phyloP scores from a whole-genome alignment of 2,797 vertebrate genomes.

The Siniperca scherzeri region DNA sequence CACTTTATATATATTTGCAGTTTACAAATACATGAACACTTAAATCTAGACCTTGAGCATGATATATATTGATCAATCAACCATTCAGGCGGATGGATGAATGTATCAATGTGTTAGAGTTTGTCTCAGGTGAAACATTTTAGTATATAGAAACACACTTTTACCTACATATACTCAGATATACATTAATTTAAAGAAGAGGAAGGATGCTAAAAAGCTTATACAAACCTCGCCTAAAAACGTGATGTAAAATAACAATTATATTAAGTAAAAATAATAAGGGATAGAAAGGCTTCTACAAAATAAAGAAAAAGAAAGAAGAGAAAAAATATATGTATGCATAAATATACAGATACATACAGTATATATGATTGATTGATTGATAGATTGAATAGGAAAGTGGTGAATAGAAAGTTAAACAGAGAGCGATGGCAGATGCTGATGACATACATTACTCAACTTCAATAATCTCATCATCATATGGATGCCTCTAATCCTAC shows the following conservation, averaged over 20 bases:
- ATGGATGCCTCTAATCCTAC: conserved; percentile 43
- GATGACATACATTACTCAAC: conserved; percentile 22
- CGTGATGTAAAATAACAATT: no score
- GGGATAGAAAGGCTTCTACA: no score
- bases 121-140: background rate
- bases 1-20: background rate
- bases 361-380: no score
- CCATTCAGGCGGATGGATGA: background rate
- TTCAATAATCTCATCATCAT: conserved; percentile 45
- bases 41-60: background rate
- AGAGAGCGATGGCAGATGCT: conserved; percentile 3
- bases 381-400: background rate
- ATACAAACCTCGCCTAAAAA: no score
- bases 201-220: no score
- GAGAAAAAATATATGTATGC: no score
- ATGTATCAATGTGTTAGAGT: background rate
- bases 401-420: background rate
- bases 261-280: no score
- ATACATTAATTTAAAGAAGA: no score
- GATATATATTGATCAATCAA: background rate
- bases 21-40: background rate
- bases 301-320: no score
- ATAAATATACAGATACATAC: background rate
- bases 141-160: no score
- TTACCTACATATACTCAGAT: no score